These are phyloP conservation scores for Lamprotornis superbus DNA, from an alignment of 2,113 vertebrate species.

Conservation along the genomic window DNA sequence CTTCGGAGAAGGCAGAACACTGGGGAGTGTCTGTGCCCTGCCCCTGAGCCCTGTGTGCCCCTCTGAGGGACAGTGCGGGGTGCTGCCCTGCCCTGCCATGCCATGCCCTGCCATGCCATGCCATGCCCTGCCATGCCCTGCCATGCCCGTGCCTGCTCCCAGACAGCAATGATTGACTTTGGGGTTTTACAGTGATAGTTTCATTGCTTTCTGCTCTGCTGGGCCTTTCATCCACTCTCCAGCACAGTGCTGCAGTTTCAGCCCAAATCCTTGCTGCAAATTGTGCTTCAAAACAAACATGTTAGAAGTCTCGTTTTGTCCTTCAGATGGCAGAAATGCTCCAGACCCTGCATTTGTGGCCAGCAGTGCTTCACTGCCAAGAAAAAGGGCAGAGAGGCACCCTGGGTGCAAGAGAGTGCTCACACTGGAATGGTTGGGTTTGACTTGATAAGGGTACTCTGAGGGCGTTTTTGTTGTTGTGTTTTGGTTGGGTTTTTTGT, in stretches of 20 bases:
- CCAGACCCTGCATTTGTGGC: background rate
- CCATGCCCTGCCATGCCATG: too few relatives aligned
- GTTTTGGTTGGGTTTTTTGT: background rate
- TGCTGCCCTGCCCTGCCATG: background rate
- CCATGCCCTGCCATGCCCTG: background rate
- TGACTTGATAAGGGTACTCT: background rate
- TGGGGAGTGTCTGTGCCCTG: background rate
- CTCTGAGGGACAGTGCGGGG: background rate
- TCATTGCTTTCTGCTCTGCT: background rate
- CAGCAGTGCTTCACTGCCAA: background rate
- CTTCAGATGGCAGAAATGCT: background rate
- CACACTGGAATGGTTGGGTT: background rate
- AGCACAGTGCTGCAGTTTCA: background rate
- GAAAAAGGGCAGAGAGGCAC: background rate
- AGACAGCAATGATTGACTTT: background rate
- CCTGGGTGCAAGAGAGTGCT: rapidly evolving
- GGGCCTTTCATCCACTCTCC: background rate
- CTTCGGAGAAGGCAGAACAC: background rate
- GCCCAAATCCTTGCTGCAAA: background rate
- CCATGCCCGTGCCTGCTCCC: background rate
- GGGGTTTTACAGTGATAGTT: background rate
- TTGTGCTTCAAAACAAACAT: conserved; percentile 30
- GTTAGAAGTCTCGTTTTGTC: background rate
- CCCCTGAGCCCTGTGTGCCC: background rate
- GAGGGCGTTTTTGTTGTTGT: background rate